These are phyloP conservation scores for Heteromormyrus szaboi DNA, from an alignment of 2,797 vertebrate genomes.

Conservation along the genomic window DNA sequence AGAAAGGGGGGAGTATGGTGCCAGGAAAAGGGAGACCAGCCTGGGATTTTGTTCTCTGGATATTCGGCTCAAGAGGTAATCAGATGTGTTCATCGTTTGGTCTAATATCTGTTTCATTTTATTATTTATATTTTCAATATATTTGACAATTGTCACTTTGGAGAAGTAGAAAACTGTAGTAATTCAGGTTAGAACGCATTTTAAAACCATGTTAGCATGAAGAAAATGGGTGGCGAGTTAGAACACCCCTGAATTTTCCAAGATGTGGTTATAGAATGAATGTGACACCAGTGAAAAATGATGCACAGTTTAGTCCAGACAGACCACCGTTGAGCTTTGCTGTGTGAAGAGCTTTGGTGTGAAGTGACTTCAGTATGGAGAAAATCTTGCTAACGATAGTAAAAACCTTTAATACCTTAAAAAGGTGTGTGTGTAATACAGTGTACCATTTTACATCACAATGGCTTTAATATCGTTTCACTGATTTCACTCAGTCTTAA, in stretches of 20 bases:
- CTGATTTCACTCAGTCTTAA: background rate
- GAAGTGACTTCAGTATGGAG: background rate
- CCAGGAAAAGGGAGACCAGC: background rate
- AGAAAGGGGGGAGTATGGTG: background rate
- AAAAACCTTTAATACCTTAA: background rate
- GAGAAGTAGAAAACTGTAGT: background rate
- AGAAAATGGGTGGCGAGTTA: background rate
- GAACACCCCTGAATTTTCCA: background rate
- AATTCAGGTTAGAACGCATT: background rate
- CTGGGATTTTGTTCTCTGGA: background rate
- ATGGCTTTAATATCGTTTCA: background rate
- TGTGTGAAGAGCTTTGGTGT: background rate
- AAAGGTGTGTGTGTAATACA: background rate
- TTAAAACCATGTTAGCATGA: background rate
- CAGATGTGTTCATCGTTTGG: background rate
- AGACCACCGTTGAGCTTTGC: background rate
- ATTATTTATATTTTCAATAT: background rate
- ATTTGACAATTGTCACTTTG: background rate
- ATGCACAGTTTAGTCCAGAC: background rate
- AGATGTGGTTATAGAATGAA: background rate
- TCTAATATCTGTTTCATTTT: background rate
- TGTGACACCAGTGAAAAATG: background rate
- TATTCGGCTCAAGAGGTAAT: background rate
- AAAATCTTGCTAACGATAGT: background rate
- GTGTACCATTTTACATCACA: background rate